Base-by-base conservation (phyloP, 2,888 invertebrate species). In the Tolmerus cingulatus region DNA sequence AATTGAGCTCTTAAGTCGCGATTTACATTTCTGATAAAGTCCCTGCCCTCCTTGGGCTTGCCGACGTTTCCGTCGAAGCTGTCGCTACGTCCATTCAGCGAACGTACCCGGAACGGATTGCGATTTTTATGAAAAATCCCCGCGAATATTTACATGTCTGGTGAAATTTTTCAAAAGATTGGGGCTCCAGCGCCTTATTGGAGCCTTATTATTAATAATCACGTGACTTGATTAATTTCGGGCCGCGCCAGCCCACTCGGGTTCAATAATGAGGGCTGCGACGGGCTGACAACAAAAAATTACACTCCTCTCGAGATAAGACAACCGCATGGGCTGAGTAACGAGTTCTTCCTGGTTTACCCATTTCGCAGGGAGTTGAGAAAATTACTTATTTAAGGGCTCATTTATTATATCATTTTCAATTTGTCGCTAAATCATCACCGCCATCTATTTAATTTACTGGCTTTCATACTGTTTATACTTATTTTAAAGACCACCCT, bases 1-100 rank as follows among this genome's bases (percentile, higher is more conserved):
- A 84, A 84, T 84, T 84, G 84, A 84, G 84, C 84, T 84, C 84
- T 84, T 84, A 84, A 84, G 84, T 66, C 40, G 84, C 66, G 84
- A 84, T 84, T 84, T 84, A 66, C 66, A 84, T 84, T 84, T 84
- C 40, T 66, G 84, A 84, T 84, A 84, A 84, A 40, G 66, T 84
- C 84, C 66, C 66, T 40, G 51, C 82, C 30, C 82, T 57, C 55
- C n/a, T 43, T 57, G 55, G 23, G 51, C 30, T 66, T 51, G 55
- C 55, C 34, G 78, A 16, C 46, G 46, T 78, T 46, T 37, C 27
- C 81, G 81, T 55, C 51, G 55, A 51, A n/a, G 40, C 23, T 40
- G 78, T 78, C 78, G 37, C 46, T 81, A 7, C 55, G 51, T 19
- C 81, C 14, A 46, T 40, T 37, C 43, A 43, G 19, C 51, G 81